phyloP scores from a whole-genome alignment of 2,113 vertebrate genomes.

The Hyperopisus bebe region DNA sequence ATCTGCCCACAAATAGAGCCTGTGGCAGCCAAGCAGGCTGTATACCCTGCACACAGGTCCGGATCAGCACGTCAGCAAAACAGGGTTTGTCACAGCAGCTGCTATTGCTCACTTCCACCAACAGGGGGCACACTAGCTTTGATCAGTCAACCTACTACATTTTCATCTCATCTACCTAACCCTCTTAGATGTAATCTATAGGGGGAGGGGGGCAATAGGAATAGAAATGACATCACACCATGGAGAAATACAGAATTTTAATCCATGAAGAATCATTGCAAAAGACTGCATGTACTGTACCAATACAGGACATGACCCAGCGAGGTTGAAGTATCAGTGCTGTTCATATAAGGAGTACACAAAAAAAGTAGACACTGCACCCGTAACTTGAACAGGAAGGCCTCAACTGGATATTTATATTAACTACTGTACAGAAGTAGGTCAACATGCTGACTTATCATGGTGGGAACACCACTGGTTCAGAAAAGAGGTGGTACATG shows the following conservation, averaged over 20 bases:
- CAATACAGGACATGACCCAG: background rate
- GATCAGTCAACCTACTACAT: background rate
- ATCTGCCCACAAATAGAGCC: background rate
- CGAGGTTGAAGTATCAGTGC: background rate
- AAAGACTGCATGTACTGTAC: background rate
- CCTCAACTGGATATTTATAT: background rate
- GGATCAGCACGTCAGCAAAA: background rate
- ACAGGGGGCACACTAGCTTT: background rate
- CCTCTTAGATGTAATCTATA: background rate
- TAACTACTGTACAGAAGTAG: background rate
- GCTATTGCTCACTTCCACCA: background rate
- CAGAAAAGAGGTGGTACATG: background rate
- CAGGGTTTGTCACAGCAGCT: background rate
- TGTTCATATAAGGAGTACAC: background rate
- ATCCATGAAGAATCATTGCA: background rate
- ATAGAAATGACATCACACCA: background rate
- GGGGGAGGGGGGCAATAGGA: background rate
- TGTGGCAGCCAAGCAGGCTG: background rate
- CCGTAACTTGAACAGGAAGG: constrained; percentile 11
- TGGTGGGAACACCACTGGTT: background rate
- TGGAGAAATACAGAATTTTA: background rate
- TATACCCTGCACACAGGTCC: background rate
- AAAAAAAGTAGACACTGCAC: background rate
- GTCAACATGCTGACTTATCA: background rate
- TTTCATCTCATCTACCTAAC: background rate